A percentile compares a stretch with the other conserved stretches of the same genome.
Conservation (phyloP, 2,888 invertebrate species). For the Drosophila rellima region DNA sequence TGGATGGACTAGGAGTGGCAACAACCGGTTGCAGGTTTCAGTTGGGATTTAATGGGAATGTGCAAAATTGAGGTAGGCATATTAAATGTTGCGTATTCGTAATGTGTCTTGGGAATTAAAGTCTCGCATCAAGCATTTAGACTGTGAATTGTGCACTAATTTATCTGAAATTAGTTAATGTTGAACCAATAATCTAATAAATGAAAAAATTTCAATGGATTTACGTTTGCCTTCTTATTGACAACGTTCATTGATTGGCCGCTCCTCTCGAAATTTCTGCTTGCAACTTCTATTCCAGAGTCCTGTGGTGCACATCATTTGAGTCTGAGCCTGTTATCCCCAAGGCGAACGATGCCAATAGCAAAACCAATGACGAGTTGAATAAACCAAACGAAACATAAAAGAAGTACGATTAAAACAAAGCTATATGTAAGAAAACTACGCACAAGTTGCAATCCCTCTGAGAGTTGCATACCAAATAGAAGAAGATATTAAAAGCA, state of each 20-base stretch:
- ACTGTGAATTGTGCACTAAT: conserved; percentile 23
- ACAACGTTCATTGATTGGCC: conserved; percentile 19
- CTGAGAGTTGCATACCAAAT: conserved; percentile 7
- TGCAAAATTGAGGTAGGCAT: conserved; percentile 18
- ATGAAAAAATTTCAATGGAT: background rate
- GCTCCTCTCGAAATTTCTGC: background rate
- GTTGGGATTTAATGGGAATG: conserved; percentile 12
- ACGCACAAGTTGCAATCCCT: conserved; percentile 9
- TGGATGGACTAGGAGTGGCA: background rate
- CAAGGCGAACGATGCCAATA: conserved; percentile 3
- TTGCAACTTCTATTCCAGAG: background rate
- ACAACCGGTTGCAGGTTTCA: background rate
- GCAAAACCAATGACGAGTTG: conserved; percentile 4
- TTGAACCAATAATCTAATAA: too few relatives aligned
- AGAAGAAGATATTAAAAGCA: background rate
- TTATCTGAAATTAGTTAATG: conserved; percentile 23
- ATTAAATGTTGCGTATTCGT: background rate
- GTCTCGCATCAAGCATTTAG: conserved; percentile 6
- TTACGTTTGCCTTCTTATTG: background rate
- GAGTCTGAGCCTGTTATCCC: conserved; percentile 1
- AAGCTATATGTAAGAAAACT: background rate
- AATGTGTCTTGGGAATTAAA: background rate
- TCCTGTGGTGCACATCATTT: conserved; percentile 12
- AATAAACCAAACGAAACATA: conserved; percentile 6
- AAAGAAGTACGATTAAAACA: background rate